phyloP scores from a whole-genome alignment of 2,888 invertebrate species.

The Hypselothyrea guttata region DNA sequence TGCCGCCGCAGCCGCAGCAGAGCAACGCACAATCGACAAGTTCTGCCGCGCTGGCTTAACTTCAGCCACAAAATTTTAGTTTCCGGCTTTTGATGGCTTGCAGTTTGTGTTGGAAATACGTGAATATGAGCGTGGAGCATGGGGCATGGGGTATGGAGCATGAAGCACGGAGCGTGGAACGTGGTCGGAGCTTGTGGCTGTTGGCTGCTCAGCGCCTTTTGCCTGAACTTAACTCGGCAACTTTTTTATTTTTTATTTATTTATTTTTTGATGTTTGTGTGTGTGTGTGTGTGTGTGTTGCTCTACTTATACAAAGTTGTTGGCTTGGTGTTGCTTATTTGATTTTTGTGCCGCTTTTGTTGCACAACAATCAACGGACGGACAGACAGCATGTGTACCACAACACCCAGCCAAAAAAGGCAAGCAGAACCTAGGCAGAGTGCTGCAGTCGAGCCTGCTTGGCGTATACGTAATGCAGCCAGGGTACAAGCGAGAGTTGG shows the following conservation, averaged over 20 bases:
- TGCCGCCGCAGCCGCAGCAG: slow-evolving; percentile 35
- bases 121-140: no score
- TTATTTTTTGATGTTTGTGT: no score
- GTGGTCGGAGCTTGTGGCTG: slow-evolving; percentile 30
- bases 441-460: background rate
- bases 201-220: slow-evolving; percentile 30
- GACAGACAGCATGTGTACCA: slow-evolving; percentile 52
- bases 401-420: slow-evolving; percentile 29
- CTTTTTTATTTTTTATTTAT: no score
- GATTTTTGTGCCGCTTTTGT: slow-evolving; percentile 66
- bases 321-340: slow-evolving; percentile 70
- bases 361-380: slow-evolving; percentile 46
- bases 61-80: slow-evolving; percentile 72
- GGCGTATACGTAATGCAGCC: no score
- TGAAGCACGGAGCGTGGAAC: no score
- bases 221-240: slow-evolving; percentile 48
- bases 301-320: slow-evolving; percentile 42
- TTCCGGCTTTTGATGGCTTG: slow-evolving; percentile 74
- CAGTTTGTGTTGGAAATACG: slow-evolving; percentile 58
- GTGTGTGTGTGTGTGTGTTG: no score
- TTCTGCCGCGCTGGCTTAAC: slow-evolving; percentile 71
- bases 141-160: no score
- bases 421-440: no score
- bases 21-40: slow-evolving; percentile 73
- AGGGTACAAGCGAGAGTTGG: no score